phyloP scores from a whole-genome alignment of 2,888 invertebrate species.

The Cerastis rubricosa region DNA sequence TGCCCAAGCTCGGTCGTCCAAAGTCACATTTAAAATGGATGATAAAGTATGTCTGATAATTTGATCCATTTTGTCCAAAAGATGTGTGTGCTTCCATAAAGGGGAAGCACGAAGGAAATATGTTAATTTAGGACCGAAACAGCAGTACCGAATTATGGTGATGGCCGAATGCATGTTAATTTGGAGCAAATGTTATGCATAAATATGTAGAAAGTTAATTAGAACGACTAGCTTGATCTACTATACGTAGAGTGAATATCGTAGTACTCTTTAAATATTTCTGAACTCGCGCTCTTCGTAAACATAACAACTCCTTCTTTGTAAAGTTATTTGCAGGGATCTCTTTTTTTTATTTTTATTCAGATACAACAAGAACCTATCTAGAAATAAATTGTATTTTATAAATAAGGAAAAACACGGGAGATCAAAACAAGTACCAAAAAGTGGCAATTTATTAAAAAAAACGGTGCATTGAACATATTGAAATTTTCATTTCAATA shows the following conservation, averaged over 20 bases:
- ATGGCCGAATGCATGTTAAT: too few relatives aligned
- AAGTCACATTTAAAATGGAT: too few relatives aligned
- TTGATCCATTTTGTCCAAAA: too few relatives aligned
- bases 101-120: too few relatives aligned
- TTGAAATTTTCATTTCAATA: not conserved
- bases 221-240: slow-evolving; percentile 20
- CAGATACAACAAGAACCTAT: not conserved
- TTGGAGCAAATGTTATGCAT: slow-evolving; percentile 51
- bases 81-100: too few relatives aligned
- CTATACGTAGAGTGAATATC: not conserved
- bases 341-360: not conserved
- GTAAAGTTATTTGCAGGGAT: not conserved
- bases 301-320: slow-evolving; percentile 10
- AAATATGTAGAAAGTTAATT: slow-evolving; percentile 59
- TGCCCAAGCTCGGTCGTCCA: too few relatives aligned
- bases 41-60: too few relatives aligned
- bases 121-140: too few relatives aligned
- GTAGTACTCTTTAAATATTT: slow-evolving; percentile 6
- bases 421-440: not conserved
- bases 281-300: not conserved
- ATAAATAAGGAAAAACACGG: not conserved
- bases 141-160: too few relatives aligned
- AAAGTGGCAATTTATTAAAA: not conserved
- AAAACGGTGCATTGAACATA: not conserved
- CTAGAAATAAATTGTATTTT: not conserved